Base-by-base conservation (phyloP, 2,888 invertebrate genomes). In the Acanthosepion lycidas region DNA sequence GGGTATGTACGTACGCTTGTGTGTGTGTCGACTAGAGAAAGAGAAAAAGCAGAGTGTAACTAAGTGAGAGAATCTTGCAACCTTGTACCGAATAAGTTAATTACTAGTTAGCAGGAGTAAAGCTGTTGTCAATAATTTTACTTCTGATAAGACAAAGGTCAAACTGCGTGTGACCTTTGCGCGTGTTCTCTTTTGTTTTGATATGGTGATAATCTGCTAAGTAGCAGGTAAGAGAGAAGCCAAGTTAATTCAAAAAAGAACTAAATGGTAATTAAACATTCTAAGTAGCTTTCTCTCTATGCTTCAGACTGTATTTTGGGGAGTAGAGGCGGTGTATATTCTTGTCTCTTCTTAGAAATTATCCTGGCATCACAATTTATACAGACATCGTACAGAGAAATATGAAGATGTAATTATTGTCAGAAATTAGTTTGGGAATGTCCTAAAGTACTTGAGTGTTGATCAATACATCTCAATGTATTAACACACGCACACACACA, bases 21-120 rank as follows among this genome's bases (percentile, higher is more conserved):
- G 78, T 78, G n/a, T 78, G n/a, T 78, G 78, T n/a, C n/a, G 5
- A 6, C n/a, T 28, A 28, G n/a, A 8, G 12, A 6, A n/a, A 8
- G 78, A n/a, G 9, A n/a, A 6, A n/a, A 78, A 78, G 15, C 12
- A 78, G 78, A 78, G 9, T 78, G 28, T n/a, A n/a, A 78, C 28
- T 78, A 78, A 78, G n/a, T 8, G n/a, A 78, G n/a, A 78, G n/a
- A n/a, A 78, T n/a, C 78, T 78, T 6, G n/a, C 78, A 78, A 78
- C 78, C 78, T 78, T 78, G 78, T n/a, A 78, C 78, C n/a, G n/a
- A 78, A 78, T 78, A 78, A 28, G n/a, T 78, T 78, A 78, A 78
- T 78, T n/a, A 78, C 4, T n/a, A 9, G 78, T 78, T 78, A 78
- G n/a, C 78, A 28, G n/a, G n/a, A 78, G 18, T 78, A 78, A 78